Evolutionary conservation across 2,113 vertebrate species (phyloP), one percentile per base, ranked within the genome.

Genomic region (Nyctibius bracteatus): DNA sequence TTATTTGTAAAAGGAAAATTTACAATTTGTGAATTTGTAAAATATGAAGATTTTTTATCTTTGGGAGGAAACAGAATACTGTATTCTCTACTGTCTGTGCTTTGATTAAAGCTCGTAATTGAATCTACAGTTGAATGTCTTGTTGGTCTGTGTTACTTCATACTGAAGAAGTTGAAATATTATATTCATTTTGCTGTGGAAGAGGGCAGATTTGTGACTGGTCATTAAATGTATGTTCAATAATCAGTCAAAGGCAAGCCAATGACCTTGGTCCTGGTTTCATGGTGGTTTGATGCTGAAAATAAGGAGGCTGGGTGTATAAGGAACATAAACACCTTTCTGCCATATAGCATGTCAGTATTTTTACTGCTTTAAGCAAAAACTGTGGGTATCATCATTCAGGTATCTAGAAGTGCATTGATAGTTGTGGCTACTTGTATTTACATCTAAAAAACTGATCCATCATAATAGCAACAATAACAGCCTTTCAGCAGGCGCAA

Each of bases 71-170:
- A 67, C 54, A 58, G 35, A 81, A 85, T 75, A 65, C 10, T 47
- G 23, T 70, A 44, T 86, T 91, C 62, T 61, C 16, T 91, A n/a
- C 28, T 93, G 16, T 78, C 54, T 71, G 16, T 91, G 33, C 46
- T 81, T 88, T 92, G 58, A 95, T 92, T 95, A 96, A 96, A 95
- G 51, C 12, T 92, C 43, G 62, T 84, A 79, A 23, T 12, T 79
- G 61, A 94, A 77, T 90, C 33, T 89, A 43, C 22, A 77, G 19
- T 6, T 84, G 47, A 88, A 68, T 35, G 47, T 91, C 25, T 80
- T 52, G 44, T 72, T 92, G 72, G n/a, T 92, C 58, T 92, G 25
- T 83, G 31, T 90, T 86, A 37, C 27, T 96, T 90, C 75, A 55
- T 73, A 28, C 30, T 92, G 47, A 59, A 51, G 30, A 78, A 74